Conservation (phyloP, 2,113 vertebrate genomes). For the Lutjanus erythropterus region DNA sequence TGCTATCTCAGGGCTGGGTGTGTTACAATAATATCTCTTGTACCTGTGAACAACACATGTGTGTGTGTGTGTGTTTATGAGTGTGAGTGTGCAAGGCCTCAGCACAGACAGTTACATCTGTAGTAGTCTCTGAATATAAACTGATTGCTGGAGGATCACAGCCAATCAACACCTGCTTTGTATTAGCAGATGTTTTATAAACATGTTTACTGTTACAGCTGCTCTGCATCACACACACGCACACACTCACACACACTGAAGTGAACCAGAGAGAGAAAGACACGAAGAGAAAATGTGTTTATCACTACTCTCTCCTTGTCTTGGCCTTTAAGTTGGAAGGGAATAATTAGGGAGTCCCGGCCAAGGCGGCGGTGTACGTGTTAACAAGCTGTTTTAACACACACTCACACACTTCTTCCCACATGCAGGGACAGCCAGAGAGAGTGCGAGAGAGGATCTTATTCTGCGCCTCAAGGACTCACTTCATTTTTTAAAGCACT, state of each 20-base stretch:
- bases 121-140: conserved; percentile 52
- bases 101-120: conserved; percentile 61
- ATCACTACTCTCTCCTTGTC: conserved; percentile 56
- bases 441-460: conserved; percentile 24
- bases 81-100: neutral
- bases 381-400: conserved; percentile 79
- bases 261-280: conserved; percentile 17
- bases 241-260: conserved; percentile 42
- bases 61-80: neutral
- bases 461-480: conserved; percentile 57
- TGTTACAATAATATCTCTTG: conserved; percentile 18
- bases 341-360: conserved; percentile 66
- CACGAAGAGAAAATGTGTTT: conserved; percentile 59
- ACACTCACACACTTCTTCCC: conserved; percentile 59
- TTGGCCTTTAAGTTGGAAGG: conserved; percentile 59
- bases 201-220: conserved; percentile 96
- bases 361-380: conserved; percentile 60
- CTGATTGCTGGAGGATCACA: conserved; percentile 83
- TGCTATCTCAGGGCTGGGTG: conserved; percentile 21
- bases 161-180: conserved; percentile 89
- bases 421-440: conserved; percentile 35
- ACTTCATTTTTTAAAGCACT: conserved; percentile 44
- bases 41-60: conserved; percentile 1
- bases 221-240: conserved; percentile 86
- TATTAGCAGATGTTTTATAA: conserved; percentile 87